Evolutionary conservation across 2,888 invertebrate species (phyloP).

Genomic region (Heliconius hortense): DNA sequence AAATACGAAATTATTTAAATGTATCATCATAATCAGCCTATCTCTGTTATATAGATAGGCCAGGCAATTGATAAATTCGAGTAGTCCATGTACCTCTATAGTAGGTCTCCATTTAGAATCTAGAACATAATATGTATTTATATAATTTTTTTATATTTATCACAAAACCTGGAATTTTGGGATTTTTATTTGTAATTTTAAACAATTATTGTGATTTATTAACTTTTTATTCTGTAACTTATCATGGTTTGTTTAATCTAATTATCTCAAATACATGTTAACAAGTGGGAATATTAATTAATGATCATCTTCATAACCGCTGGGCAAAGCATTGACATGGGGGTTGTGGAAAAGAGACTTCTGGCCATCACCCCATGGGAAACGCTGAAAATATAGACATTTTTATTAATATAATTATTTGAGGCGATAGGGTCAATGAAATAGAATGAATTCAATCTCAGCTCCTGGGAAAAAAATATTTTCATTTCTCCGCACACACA

Average conservation of each 20-base stretch:
- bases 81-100: too few relatives aligned
- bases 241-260: slow-evolving; percentile 50
- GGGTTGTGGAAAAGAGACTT: slow-evolving; percentile 94
- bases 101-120: background rate
- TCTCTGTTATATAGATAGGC: too few relatives aligned
- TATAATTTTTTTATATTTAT: background rate
- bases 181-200: too few relatives aligned
- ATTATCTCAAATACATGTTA: slow-evolving; percentile 44
- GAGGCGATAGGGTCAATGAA: background rate
- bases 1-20: too few relatives aligned
- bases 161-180: too few relatives aligned
- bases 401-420: slow-evolving; percentile 5
- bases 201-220: slow-evolving; percentile 25
- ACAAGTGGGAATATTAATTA: slow-evolving; percentile 40
- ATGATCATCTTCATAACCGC: slow-evolving; percentile 87
- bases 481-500: background rate
- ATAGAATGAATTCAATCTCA: background rate
- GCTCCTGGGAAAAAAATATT: background rate
- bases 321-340: slow-evolving; percentile 88
- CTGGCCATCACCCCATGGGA: slow-evolving; percentile 97
- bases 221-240: slow-evolving; percentile 38
- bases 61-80: too few relatives aligned
- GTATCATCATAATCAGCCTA: too few relatives aligned
- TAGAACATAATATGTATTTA: background rate
- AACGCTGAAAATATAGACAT: slow-evolving; percentile 80